Conservation (phyloP, 2,888 invertebrate genomes). For the Perdita meconis region DNA sequence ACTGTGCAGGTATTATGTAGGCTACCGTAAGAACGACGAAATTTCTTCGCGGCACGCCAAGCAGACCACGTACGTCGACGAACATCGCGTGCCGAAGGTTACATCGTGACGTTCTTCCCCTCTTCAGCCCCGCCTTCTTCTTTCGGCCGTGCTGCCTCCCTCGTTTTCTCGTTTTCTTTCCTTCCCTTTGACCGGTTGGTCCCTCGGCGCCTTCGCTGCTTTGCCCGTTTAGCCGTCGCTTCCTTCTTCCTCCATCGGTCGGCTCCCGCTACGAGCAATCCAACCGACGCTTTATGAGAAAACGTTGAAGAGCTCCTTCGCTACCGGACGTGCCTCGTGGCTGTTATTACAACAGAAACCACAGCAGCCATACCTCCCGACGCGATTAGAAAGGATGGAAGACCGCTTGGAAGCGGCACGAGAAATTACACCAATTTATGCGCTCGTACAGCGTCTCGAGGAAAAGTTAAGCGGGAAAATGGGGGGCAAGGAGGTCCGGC, state of each 20-base stretch:
- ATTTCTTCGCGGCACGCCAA: constrained; percentile 69
- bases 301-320: constrained; percentile 75
- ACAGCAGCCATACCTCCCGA: constrained; percentile 57
- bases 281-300: constrained; percentile 74
- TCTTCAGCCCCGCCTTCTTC: background rate
- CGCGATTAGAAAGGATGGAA: constrained; percentile 66
- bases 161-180: constrained; percentile 1
- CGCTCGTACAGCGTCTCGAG: constrained; percentile 43
- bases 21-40: constrained; percentile 57
- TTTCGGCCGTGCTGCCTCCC: background rate
- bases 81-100: constrained; percentile 82
- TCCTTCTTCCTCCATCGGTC: constrained; percentile 29
- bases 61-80: constrained; percentile 55
- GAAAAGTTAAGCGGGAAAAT: constrained; percentile 22
- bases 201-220: constrained; percentile 19
- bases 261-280: constrained; percentile 62
- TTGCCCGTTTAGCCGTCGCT: constrained; percentile 37
- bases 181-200: background rate
- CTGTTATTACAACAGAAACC: constrained; percentile 77
- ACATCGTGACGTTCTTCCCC: constrained; percentile 68
- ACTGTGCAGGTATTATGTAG: constrained; percentile 5
- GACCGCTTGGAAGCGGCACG: constrained; percentile 56
- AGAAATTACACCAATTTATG: constrained; percentile 74
- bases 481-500: background rate
- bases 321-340: constrained; percentile 73